Percentiles rank a stretch among this genome's conserved stretches.
phyloP scores from a whole-genome alignment of 92 coral and sea anemone species.

The Palythoa grandiflora region DNA sequence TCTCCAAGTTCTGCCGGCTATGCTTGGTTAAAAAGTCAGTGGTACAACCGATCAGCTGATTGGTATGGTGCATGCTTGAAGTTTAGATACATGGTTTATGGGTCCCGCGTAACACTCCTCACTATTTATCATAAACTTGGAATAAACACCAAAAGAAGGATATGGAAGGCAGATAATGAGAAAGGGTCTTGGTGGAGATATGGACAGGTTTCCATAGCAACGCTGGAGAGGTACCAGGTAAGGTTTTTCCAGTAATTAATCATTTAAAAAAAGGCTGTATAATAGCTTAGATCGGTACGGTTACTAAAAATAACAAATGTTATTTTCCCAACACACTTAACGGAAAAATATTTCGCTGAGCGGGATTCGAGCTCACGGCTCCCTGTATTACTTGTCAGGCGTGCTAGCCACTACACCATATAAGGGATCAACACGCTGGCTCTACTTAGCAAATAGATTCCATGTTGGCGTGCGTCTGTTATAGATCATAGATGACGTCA shows the following conservation, averaged over 20 bases:
- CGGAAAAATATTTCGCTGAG: too few species aligned
- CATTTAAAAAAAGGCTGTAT: too few species aligned
- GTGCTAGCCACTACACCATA: too few species aligned
- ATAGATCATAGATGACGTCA: too few species aligned
- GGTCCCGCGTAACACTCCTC: constrained; percentile 59
- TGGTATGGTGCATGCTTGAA: constrained; percentile 65
- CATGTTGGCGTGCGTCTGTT: too few species aligned
- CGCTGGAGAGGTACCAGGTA: constrained; percentile 60
- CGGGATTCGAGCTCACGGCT: too few species aligned
- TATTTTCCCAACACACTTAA: too few species aligned
- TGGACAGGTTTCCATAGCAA: constrained; percentile 66
- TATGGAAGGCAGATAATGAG: constrained; percentile 61
- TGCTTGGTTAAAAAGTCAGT: constrained; percentile 57
- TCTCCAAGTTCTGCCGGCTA: not conserved
- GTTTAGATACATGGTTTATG: constrained; percentile 66
- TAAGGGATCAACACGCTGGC: too few species aligned
- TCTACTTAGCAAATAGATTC: too few species aligned
- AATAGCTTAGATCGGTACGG: too few species aligned
- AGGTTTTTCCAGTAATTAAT: not conserved
- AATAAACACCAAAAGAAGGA: constrained; percentile 46
- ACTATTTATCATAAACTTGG: constrained; percentile 54
- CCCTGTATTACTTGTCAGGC: too few species aligned
- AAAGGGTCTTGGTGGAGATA: constrained; percentile 54
- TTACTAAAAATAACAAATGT: too few species aligned
- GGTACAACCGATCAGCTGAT: constrained; percentile 57